Evolutionary conservation across 2,113 vertebrate genomes (phyloP).

Genomic region (Galemys pyrenaicus): DNA sequence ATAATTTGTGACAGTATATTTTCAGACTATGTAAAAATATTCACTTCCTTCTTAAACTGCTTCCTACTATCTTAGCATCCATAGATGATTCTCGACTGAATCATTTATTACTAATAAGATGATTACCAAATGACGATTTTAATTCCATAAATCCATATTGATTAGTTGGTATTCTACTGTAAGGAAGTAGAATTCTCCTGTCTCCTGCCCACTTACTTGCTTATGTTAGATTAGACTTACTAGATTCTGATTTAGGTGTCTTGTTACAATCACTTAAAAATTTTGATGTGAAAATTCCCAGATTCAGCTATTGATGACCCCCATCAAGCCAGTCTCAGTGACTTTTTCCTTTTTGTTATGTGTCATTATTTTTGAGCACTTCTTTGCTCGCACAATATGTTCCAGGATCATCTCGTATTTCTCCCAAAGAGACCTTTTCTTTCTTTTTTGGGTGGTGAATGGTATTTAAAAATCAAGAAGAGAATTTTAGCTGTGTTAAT

Average conservation of each 20-base stretch:
- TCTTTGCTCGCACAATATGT: neutral
- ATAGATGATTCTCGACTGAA: conserved; percentile 19
- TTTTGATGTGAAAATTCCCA: conserved; percentile 25
- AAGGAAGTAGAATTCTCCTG: neutral
- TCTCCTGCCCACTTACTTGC: neutral
- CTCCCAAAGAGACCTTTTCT: neutral
- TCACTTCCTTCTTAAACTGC: neutral
- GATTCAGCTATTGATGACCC: neutral
- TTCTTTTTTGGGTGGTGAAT: neutral
- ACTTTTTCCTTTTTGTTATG: neutral
- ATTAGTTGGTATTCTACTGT: conserved; percentile 1
- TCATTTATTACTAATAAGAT: conserved; percentile 29
- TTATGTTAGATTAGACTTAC: conserved; percentile 9
- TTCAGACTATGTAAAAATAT: conserved; percentile 28
- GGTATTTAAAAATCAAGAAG: conserved; percentile 1
- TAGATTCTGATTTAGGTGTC: conserved; percentile 10
- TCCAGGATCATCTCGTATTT: neutral
- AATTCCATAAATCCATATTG: conserved; percentile 24
- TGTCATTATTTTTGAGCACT: conserved; percentile 14
- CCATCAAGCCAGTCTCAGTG: neutral
- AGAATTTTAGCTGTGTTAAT: neutral
- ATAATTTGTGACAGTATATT: conserved; percentile 17
- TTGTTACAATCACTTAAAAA: neutral
- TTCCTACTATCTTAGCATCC: neutral
- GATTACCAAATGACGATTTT: neutral